phyloP scores from a whole-genome alignment of 1,140 invertebrate species.

The Oedothorax gibbosus region DNA sequence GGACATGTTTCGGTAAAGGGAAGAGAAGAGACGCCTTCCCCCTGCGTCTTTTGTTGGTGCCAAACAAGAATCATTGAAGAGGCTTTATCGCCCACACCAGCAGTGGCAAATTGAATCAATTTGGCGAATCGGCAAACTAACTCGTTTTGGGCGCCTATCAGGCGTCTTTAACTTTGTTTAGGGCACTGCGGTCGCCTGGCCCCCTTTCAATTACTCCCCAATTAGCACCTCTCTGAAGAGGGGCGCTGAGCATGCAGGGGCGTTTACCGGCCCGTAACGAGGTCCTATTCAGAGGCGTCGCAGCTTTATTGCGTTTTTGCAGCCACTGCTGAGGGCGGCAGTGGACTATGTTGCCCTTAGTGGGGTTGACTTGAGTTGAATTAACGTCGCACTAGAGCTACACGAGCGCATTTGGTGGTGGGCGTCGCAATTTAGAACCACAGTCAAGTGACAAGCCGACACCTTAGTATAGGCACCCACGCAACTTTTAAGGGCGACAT shows the following conservation, averaged over 20 bases:
- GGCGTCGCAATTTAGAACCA: no score
- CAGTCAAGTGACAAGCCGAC: no score
- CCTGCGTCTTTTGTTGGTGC: constrained; percentile 35
- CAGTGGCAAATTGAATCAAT: constrained; percentile 55
- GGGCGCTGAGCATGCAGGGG: neutral
- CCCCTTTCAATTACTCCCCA: constrained; percentile 50
- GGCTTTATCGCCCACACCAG: constrained; percentile 15
- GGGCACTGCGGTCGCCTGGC: constrained; percentile 24
- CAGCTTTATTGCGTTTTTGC: no score
- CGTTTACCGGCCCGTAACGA: constrained; percentile 53
- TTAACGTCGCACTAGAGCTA: no score
- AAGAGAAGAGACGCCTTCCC: neutral
- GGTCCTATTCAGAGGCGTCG: constrained; percentile 31
- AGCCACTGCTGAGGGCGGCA: no score
- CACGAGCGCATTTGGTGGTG: no score
- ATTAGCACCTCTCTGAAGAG: constrained; percentile 34
- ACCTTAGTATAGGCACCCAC: no score
- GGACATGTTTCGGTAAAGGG: constrained; percentile 5
- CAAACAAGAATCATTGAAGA: constrained; percentile 55
- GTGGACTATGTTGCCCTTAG: no score
- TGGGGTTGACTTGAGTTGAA: no score
- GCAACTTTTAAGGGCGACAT: no score
- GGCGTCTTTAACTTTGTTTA: constrained; percentile 55
- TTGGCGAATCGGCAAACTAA: constrained; percentile 59
- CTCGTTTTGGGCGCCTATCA: constrained; percentile 57